phyloP scores from a whole-genome alignment of 2,797 vertebrate genomes.

The Arrhamphus sclerolepis region DNA sequence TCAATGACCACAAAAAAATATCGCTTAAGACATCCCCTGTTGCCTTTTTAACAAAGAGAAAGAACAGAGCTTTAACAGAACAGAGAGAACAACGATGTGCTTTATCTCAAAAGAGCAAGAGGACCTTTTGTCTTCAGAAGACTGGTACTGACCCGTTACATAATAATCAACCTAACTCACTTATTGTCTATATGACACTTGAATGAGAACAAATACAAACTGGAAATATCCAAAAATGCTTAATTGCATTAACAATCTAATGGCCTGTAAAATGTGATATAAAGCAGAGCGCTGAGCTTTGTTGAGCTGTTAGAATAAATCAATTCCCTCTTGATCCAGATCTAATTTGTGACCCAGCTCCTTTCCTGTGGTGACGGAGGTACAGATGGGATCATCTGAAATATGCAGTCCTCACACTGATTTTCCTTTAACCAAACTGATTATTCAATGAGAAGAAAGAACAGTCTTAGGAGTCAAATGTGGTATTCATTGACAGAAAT shows the following conservation, averaged over 20 bases:
- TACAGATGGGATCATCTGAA: conserved; percentile 30
- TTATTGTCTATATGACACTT: not conserved
- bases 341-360: conserved; percentile 37
- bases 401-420: not conserved
- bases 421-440: not conserved
- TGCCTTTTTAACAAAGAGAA: conserved; percentile 22
- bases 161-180: conserved; percentile 1
- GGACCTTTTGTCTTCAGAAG: not conserved
- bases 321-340: conserved; percentile 28
- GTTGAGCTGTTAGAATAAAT: conserved; percentile 20
- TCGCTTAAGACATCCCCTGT: conserved; percentile 6
- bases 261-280: conserved; percentile 11
- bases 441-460: not conserved
- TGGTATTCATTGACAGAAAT: not conserved
- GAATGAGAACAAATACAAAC: not conserved
- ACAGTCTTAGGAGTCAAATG: not conserved
- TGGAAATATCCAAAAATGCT: not conserved
- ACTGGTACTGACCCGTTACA: not conserved
- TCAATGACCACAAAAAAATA: conserved; percentile 8
- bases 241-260: not conserved
- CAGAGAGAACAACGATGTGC: not conserved
- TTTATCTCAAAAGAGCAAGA: not conserved
- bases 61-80: conserved; percentile 8
- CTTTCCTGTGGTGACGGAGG: conserved; percentile 27
- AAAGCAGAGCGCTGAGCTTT: not conserved